Conservation (phyloP, 2,888 invertebrate genomes). For the Eristalinus aeneus region DNA sequence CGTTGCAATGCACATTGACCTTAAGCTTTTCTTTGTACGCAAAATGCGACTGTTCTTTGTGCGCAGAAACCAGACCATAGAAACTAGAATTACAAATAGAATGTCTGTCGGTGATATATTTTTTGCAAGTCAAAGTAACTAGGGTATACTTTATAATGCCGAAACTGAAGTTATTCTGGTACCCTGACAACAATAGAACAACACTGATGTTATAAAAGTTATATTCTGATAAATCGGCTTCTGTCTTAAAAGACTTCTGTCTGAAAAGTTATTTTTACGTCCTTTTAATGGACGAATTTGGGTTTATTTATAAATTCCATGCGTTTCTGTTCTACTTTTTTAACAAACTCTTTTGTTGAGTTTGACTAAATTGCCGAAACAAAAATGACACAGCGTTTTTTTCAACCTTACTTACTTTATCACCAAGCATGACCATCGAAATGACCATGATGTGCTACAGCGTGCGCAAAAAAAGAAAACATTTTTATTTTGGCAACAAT, state of each 20-base stretch:
- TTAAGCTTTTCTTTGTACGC: background rate
- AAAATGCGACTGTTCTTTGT: conserved; percentile 4
- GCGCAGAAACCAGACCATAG: conserved; percentile 21
- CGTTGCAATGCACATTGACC: background rate
- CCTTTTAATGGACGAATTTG: too few species aligned
- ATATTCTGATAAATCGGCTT: too few species aligned
- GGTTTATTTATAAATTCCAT: too few species aligned
- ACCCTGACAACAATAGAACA: too few species aligned
- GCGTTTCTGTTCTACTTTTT: too few species aligned
- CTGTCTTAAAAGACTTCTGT: too few species aligned
- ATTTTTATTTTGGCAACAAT: conserved; percentile 38
- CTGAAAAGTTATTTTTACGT: too few species aligned
- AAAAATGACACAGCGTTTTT: background rate
- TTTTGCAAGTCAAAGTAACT: conserved; percentile 4
- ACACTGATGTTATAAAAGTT: too few species aligned
- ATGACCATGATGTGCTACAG: conserved; percentile 33
- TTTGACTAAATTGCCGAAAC: background rate
- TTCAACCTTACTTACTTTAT: background rate
- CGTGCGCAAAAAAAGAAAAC: background rate
- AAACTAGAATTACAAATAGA: conserved; percentile 50
- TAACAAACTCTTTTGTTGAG: background rate
- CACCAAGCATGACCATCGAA: background rate
- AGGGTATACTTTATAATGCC: conserved; percentile 36
- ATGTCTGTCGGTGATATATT: background rate
- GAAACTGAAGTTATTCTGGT: too few species aligned